phyloP scores from a whole-genome alignment of 2,797 vertebrate genomes.

The Enteromius fasciolatus region DNA sequence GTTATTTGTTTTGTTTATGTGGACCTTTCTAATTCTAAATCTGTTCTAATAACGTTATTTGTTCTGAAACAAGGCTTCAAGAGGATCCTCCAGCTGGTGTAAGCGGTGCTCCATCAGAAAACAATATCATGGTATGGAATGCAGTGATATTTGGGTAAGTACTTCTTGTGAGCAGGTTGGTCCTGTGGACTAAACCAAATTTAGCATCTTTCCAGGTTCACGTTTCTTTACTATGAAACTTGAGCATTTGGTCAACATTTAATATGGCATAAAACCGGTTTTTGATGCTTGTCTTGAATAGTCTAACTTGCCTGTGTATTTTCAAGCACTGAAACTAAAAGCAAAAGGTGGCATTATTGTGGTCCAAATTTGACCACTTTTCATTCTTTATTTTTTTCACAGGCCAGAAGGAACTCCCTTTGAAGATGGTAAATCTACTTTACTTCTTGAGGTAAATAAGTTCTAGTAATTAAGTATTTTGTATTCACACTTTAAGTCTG shows the following conservation, averaged over 20 bases:
- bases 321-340: background rate
- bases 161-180: background rate
- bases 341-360: background rate
- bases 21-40: background rate
- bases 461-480: constrained; percentile 7
- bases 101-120: constrained; percentile 95
- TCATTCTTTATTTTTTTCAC: constrained; percentile 45
- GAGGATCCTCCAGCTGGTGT: constrained; percentile 96
- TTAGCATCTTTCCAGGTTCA: background rate
- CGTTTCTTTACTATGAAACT: background rate
- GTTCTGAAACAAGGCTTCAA: constrained; percentile 82
- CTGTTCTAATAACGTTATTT: background rate
- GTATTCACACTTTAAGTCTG: background rate
- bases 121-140: constrained; percentile 99
- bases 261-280: background rate
- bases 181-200: background rate
- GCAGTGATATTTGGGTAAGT: constrained; percentile 97
- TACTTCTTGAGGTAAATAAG: background rate
- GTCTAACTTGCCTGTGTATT: background rate
- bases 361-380: background rate
- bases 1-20: background rate
- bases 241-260: background rate
- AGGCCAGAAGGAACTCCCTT: constrained; percentile 98
- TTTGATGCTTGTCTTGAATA: background rate
- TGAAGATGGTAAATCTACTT: constrained; percentile 86